These are phyloP conservation scores for Cromileptes altivelis DNA, from an alignment of 2,113 vertebrate genomes.

Conservation along the genomic window DNA sequence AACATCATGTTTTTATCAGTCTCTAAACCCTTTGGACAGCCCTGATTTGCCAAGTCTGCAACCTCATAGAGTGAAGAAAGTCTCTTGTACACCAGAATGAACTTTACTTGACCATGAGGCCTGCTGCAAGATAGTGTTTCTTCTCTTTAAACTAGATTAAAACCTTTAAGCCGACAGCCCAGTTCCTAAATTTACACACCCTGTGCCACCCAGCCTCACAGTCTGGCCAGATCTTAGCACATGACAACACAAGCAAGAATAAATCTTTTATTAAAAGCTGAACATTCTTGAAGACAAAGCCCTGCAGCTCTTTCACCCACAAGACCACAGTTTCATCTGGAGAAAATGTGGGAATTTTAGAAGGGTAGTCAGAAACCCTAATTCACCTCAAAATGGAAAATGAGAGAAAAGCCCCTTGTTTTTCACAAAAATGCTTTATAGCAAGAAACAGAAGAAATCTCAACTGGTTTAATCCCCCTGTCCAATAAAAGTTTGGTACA, in stretches of 20 bases:
- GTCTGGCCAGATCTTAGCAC: slow-evolving; percentile 47
- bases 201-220: slow-evolving; percentile 22
- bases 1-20: slow-evolving; percentile 31
- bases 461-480: slow-evolving; percentile 20
- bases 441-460: background rate
- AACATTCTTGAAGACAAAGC: slow-evolving; percentile 61
- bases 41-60: slow-evolving; percentile 11
- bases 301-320: slow-evolving; percentile 44
- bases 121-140: slow-evolving; percentile 11
- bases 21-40: slow-evolving; percentile 14
- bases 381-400: slow-evolving; percentile 50
- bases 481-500: background rate
- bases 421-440: slow-evolving; percentile 8
- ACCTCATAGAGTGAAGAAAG: background rate
- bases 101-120: slow-evolving; percentile 15
- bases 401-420: slow-evolving; percentile 32
- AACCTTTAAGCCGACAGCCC: slow-evolving; percentile 35
- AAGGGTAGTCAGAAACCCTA: slow-evolving; percentile 31
- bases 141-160: slow-evolving; percentile 50
- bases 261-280: slow-evolving; percentile 63
- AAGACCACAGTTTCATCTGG: slow-evolving; percentile 64
- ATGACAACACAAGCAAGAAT: slow-evolving; percentile 61
- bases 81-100: slow-evolving; percentile 3
- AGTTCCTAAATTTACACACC: slow-evolving; percentile 41
- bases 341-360: slow-evolving; percentile 53